Conservation (phyloP, 2,113 vertebrate genomes). For the Phasianus colchicus region DNA sequence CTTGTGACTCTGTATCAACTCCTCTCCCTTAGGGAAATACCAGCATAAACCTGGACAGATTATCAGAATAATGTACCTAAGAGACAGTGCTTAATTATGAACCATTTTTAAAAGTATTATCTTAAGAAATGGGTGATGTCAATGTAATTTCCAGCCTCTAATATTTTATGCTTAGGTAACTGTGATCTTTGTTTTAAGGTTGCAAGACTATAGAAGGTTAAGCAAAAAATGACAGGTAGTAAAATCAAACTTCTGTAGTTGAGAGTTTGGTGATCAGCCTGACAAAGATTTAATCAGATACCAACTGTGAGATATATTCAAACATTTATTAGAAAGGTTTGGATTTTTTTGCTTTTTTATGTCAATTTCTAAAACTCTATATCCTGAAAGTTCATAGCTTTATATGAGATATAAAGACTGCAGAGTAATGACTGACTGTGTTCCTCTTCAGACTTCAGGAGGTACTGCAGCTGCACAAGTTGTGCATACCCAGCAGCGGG, state of each 20-base stretch:
- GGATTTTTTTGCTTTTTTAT: not conserved
- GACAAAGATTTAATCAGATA: not conserved
- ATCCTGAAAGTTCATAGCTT: not conserved
- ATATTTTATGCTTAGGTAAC: not conserved
- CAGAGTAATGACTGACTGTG: not conserved
- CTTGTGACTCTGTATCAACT: not conserved
- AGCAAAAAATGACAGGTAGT: not conserved
- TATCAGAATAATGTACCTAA: not conserved
- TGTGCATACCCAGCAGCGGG: constrained; percentile 89
- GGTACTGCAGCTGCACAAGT: constrained; percentile 80
- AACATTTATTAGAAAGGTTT: not conserved
- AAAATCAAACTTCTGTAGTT: not conserved
- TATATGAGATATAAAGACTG: fast-evolving
- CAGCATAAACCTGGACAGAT: not conserved
- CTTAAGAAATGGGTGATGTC: not conserved
- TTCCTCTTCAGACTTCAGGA: constrained; percentile 77
- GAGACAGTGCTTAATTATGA: not conserved
- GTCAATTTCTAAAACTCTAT: not conserved
- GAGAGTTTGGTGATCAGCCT: not conserved
- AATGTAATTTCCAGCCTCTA: not conserved
- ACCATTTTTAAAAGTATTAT: not conserved
- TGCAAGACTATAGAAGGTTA: not conserved
- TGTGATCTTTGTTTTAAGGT: not conserved
- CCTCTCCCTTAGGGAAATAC: not conserved
- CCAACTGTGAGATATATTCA: not conserved